Evolutionary conservation across 2,113 vertebrate genomes (phyloP), one percentile per base, ranked within the genome.

Genomic region (Andinoacara biseriatus): DNA sequence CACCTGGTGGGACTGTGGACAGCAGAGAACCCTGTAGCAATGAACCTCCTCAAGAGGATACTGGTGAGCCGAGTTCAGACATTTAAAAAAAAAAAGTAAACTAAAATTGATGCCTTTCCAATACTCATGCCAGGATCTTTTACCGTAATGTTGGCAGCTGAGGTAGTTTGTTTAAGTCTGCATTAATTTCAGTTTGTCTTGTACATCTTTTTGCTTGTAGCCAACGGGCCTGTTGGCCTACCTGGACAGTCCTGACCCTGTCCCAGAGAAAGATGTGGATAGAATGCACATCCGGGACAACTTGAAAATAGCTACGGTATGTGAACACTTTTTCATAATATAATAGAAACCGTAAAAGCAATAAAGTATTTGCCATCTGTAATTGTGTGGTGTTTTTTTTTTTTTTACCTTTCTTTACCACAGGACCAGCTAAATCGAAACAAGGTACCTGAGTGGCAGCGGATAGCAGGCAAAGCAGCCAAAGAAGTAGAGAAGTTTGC

Each of bases 401-500:
- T 33, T 33, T 7, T 33, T 33, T 7, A 33, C 7, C 33, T 33
- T 33, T 33, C 33, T 6, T 74, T 38, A 10, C 74, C 78, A 17
- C 54, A 99, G 98, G 98, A 99, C 92, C 98, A 99, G 78, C 97
- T 98, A 76, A 98, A 98, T 86, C 96, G 96, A 76, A 97, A 95
- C 95, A 99, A 98, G 95, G 97, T 99, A 58, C 98, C 98, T 0
- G 98, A 99, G 79, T 99, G 98, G 98, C 98, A 99, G 94, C 95
- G 98, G 74, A 90, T 99, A 49, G 98, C 98, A 60, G 98, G 98
- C 86, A 99, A 98, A 96, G 98, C 98, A 92, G 98, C 98, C 18
- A 99, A 99, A 94, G 98, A 99, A 92, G 98, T 99, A 81, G 98
- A 99, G 92, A 99, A 99, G 95, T 99, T 99, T 93, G 98, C 98